Evolutionary conservation across 2,797 vertebrate species (phyloP), one percentile per base, ranked within the genome.

Genomic region (Onychomys arenicola): DNA sequence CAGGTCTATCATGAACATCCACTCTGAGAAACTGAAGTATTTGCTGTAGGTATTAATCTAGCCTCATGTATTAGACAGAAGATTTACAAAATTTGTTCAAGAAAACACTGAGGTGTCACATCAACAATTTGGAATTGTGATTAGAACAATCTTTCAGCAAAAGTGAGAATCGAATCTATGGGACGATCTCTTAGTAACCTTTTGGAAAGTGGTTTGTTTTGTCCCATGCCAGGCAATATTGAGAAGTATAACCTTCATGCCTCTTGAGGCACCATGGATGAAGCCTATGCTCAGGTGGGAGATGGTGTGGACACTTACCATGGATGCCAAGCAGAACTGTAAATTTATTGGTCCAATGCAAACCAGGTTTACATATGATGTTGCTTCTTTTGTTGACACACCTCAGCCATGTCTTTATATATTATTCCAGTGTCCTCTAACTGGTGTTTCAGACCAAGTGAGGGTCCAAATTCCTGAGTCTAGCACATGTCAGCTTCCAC

Each of bases 241-340:
- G 57, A 76, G 43, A 90, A 63, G 1, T 11, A 21, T 37, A n/a
- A 43, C 2, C 29, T 25, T 37, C 1, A 4, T n/a, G 55, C 49
- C 17, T 34, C 27, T 11, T n/a, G 10, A 32, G 6, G 2, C 27
- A 78, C 6, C 3, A 8, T 43, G 52, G 0, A 0, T 17, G 40
- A 92, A 40, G 17, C 16, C 27, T 0, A 6, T 23, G 12, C 7
- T 63, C 16, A 9, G 2, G 4, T 25, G 10, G 27, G 3, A 63
- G 32, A 1, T 32, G 55, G 55, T 55, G 55, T 17, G 52, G 3
- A 34, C 27, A 12, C 2, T 29, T 43, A 6, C 2, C 2, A 11
- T 12, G 37, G 9, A 11, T 61, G 4, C 21, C 11, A 8, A n/a
- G 23, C 29, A 17, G 2, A 6, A n/a, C 16, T 3, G 0, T 21